These are phyloP conservation scores for Portunus trituberculatus DNA, from an alignment of 1,140 invertebrate species.

Conservation along the genomic window DNA sequence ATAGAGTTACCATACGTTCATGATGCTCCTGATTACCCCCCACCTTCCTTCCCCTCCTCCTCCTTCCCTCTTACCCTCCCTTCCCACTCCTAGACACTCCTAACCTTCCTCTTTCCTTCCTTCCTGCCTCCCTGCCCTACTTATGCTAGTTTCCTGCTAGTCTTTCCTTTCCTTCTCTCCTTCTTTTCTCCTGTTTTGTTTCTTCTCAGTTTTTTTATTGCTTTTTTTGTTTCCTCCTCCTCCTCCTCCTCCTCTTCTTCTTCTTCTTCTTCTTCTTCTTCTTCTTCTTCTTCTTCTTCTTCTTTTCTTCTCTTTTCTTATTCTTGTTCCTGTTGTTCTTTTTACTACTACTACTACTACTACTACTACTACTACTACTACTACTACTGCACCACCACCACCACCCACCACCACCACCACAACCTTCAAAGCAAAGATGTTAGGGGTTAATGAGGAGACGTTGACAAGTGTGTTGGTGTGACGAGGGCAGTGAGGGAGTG, in stretches of 20 bases:
- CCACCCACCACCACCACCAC: no score
- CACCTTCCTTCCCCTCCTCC: background rate
- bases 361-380: background rate
- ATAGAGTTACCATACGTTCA: constrained; percentile 31
- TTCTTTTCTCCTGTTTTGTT: no score
- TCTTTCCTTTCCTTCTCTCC: no score
- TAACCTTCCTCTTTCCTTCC: background rate
- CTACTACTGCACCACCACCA: background rate
- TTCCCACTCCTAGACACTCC: background rate
- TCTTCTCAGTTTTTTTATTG: no score
- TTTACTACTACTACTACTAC: background rate
- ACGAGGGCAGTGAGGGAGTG: no score
- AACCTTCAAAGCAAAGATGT: no score
- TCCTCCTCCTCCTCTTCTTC: no score
- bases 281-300: background rate
- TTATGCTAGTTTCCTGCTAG: no score
- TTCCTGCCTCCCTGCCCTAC: background rate
- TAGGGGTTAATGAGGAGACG: no score
- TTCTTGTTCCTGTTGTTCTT: background rate
- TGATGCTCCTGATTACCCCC: background rate
- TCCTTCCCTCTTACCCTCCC: no score
- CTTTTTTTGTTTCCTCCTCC: no score
- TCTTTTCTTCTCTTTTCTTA: background rate
- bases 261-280: background rate
- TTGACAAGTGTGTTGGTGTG: no score